Evolutionary conservation across 2,888 invertebrate genomes (phyloP).

Genomic region (Tenthredo livida): DNA sequence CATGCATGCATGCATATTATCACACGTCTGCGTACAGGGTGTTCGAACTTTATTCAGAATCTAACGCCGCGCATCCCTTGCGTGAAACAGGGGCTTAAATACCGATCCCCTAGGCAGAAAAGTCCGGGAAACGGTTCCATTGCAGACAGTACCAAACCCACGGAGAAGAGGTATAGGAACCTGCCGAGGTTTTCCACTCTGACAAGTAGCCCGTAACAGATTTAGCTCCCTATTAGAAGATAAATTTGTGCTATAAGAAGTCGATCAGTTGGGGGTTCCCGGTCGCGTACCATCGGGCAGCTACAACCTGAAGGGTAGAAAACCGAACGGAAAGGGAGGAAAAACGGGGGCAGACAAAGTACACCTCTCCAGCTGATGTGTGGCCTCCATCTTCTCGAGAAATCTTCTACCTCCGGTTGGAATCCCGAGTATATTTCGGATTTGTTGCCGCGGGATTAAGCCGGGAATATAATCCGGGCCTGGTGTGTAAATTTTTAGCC

Average conservation of each 20-base stretch:
- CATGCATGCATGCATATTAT: neutral
- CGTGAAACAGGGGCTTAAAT: neutral
- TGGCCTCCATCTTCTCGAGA: constrained; percentile 66
- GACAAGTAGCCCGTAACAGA: constrained; percentile 50
- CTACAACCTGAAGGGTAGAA: constrained; percentile 53
- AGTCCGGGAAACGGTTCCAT: neutral
- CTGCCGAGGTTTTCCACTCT: constrained; percentile 18
- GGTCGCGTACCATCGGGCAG: neutral
- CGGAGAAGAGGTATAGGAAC: neutral
- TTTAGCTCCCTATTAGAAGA: constrained; percentile 50
- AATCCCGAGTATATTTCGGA: neutral
- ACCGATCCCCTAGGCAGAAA: neutral
- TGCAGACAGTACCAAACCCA: neutral
- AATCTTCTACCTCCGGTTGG: constrained; percentile 59
- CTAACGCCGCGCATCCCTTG: too few relatives aligned
- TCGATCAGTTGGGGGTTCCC: constrained; percentile 50
- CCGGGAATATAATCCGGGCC: too few relatives aligned
- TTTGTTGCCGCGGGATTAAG: neutral
- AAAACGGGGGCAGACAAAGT: constrained; percentile 63
- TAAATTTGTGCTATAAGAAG: constrained; percentile 50
- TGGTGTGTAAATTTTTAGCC: too few relatives aligned
- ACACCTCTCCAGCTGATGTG: constrained; percentile 66
- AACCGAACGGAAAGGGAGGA: constrained; percentile 57
- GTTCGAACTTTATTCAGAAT: neutral
- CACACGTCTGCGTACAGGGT: neutral